Conservation (phyloP, 2,113 vertebrate genomes). For the Solea solea region DNA sequence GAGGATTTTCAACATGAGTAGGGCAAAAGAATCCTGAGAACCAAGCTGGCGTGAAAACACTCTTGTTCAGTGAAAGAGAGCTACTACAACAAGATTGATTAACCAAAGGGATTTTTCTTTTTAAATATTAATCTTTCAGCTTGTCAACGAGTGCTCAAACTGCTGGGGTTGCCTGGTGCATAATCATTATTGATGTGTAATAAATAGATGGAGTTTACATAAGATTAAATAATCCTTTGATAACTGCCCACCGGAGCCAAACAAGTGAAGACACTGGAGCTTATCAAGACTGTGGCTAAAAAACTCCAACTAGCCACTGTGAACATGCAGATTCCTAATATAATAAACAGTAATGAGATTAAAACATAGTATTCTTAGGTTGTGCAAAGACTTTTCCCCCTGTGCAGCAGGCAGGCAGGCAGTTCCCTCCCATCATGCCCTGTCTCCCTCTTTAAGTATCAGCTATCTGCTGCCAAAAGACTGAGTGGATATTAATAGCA, state of each 20-base stretch:
- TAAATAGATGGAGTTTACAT: background rate
- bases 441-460: slow-evolving; percentile 73
- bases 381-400: slow-evolving; percentile 46
- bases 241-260: background rate
- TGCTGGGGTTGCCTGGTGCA: background rate
- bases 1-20: slow-evolving; percentile 46
- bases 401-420: slow-evolving; percentile 51
- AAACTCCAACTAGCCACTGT: background rate
- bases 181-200: too few relatives aligned
- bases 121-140: slow-evolving; percentile 12
- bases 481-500: slow-evolving; percentile 77
- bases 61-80: slow-evolving; percentile 29
- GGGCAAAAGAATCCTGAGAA: slow-evolving; percentile 24
- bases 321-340: slow-evolving; percentile 34
- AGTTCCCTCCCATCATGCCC: slow-evolving; percentile 65
- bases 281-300: slow-evolving; percentile 19
- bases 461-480: slow-evolving; percentile 74
- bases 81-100: slow-evolving; percentile 32
- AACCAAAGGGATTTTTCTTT: background rate
- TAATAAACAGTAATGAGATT: slow-evolving; percentile 46
- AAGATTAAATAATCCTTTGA: background rate
- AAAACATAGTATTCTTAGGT: slow-evolving; percentile 40
- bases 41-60: slow-evolving; percentile 20
- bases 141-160: slow-evolving; percentile 6
- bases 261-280: slow-evolving; percentile 8